A percentile compares a stretch with the other conserved stretches of the same genome.
Evolutionary conservation across 2,797 vertebrate genomes (phyloP).

Genomic region (Sebastolobus altivelis): DNA sequence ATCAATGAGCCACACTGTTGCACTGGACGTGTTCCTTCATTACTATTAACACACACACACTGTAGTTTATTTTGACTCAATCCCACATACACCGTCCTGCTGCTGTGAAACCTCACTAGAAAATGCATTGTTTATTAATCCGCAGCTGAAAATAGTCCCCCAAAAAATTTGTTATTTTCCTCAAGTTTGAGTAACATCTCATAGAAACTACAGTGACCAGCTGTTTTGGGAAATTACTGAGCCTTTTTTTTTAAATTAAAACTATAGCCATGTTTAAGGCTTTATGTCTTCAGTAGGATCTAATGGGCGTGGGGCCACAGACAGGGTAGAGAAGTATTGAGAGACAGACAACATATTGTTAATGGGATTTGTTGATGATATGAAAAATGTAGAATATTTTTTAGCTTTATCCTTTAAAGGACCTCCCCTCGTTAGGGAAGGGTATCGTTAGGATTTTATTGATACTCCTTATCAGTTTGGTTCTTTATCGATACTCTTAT

Average conservation of each 20-base stretch:
- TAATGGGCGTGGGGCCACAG: background rate
- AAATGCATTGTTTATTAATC: background rate
- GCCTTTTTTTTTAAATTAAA: background rate
- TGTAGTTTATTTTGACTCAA: background rate
- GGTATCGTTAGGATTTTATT: too few relatives aligned
- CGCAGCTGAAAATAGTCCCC: conserved; percentile 4
- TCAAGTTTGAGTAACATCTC: background rate
- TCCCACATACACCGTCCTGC: background rate
- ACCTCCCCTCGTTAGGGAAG: background rate
- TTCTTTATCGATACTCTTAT: too few relatives aligned
- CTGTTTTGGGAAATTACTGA: background rate
- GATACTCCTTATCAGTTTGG: too few relatives aligned
- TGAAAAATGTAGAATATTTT: background rate
- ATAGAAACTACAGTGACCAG: background rate
- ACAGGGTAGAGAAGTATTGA: background rate
- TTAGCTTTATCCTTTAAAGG: background rate
- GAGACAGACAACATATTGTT: background rate
- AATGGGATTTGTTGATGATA: background rate
- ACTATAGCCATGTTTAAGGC: background rate
- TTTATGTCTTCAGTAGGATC: background rate
- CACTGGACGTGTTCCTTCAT: background rate
- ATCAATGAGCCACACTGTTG: too few relatives aligned
- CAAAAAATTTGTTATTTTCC: background rate
- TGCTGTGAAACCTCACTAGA: background rate
- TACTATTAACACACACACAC: background rate